These are phyloP conservation scores for Eptesicus fuscus DNA, from an alignment of 2,113 vertebrate species.

Conservation along the genomic window DNA sequence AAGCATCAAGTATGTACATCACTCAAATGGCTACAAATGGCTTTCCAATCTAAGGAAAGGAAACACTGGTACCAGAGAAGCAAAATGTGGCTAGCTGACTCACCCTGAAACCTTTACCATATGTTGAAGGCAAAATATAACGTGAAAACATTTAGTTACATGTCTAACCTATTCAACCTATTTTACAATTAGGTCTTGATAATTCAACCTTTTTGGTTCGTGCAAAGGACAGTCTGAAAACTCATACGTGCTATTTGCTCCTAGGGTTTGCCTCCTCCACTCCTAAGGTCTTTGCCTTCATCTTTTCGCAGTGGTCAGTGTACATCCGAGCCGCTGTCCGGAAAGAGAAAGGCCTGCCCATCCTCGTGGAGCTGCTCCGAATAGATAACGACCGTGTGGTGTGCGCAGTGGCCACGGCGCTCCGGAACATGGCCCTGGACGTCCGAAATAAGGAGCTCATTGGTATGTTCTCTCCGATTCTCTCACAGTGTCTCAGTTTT, in stretches of 20 bases:
- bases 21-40: background rate
- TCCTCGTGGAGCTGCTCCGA: constrained; percentile 96
- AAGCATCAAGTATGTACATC: rapidly evolving
- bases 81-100: background rate
- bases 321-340: constrained; percentile 98
- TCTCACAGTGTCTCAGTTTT: background rate
- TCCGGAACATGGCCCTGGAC: constrained; percentile 99
- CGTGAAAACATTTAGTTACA: background rate
- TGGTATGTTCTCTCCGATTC: constrained; percentile 83
- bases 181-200: constrained; percentile 12
- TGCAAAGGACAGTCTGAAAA: background rate
- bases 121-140: background rate
- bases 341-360: constrained; percentile 98
- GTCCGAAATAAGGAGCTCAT: constrained; percentile 99
- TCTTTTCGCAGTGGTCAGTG: constrained; percentile 92
- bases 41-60: background rate
- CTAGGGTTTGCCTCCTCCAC: rapidly evolving
- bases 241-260: rapidly evolving
- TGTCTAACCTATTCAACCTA: background rate
- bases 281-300: background rate
- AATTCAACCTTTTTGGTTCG: background rate
- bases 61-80: background rate
- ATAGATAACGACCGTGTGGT: constrained; percentile 99
- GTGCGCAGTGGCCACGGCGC: constrained; percentile 97
- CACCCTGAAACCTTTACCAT: background rate